Base-by-base conservation (phyloP, 2,797 vertebrate species). In the Lagocephalus sceleratus region DNA sequence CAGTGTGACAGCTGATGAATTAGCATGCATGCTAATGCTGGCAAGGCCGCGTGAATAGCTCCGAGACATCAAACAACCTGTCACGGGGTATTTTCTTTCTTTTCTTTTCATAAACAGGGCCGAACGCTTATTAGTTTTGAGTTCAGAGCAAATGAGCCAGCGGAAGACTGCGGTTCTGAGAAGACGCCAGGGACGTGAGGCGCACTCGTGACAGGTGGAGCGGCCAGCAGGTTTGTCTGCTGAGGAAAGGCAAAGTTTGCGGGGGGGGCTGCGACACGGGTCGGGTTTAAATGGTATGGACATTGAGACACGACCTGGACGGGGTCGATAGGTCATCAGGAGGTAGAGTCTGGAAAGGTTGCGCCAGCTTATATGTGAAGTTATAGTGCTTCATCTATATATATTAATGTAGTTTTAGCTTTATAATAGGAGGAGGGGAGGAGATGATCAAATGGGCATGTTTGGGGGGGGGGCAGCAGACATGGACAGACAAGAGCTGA, bases 1-100 rank as follows among this genome's bases (percentile, higher is more conserved):
- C 66, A 43, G 45, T 29, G 51, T 66, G 76, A 71, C 74, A 61
- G 60, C 16, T 86, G 76, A 85, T 71, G 66, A 78, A 85, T 83
- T 71, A 78, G 65, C 38, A 53, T 12, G 25, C 57, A 63, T 59
- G 76, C 51, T 66, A 60, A 75, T 76, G 74, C 62, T 79, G 81
- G 79, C 67, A 51, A 47, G 51, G 40, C 62, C 6, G 40, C 70
- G 76, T 69, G 78, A 82, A 82, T 60, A 61, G 76, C 71, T 35
- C 43, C 49, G 20, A 76, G 64, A 69, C 69, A 71, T 76, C 78
- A 69, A 60, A 43, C 40, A 5, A 42, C 68, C 66, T 60, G 71
- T 74, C 76, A 60, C 51, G 8, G 53, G 35, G 52, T 54, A 63
- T 66, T 78, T 78, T 55, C 20, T 78, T 78, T 54, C 9, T 44